Evolutionary conservation across 2,888 invertebrate genomes (phyloP).

Genomic region (Drosophila yooni): DNA sequence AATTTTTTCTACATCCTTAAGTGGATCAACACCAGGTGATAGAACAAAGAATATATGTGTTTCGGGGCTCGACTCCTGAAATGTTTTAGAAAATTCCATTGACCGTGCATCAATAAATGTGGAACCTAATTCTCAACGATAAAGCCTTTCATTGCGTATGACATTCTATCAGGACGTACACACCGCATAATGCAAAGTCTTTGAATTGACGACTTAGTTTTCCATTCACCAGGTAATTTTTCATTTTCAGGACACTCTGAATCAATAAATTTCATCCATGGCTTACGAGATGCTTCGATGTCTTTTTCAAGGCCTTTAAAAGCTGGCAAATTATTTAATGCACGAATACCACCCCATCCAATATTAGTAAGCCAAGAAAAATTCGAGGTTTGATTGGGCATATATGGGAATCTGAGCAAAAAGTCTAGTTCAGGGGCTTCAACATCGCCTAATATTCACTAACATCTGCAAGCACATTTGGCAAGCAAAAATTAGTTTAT

Average conservation of each 20-base stretch:
- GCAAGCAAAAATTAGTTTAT: slow-evolving; percentile 95
- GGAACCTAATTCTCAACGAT: slow-evolving; percentile 94
- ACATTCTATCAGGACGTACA: slow-evolving; percentile 96
- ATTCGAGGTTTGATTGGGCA: slow-evolving; percentile 90
- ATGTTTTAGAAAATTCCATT: slow-evolving; percentile 93
- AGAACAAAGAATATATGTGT: slow-evolving; percentile 97
- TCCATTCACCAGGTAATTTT: slow-evolving; percentile 98
- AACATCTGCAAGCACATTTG: slow-evolving; percentile 93
- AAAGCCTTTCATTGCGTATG: slow-evolving; percentile 92
- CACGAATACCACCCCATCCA: slow-evolving; percentile 93
- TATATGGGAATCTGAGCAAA: slow-evolving; percentile 94
- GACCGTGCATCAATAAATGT: slow-evolving; percentile 92
- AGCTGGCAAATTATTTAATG: slow-evolving; percentile 90
- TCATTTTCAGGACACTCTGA: slow-evolving; percentile 97
- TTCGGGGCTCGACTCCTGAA: slow-evolving; percentile 92
- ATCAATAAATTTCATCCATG: slow-evolving; percentile 97
- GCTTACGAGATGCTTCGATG: slow-evolving; percentile 94
- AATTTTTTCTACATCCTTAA: slow-evolving; percentile 95
- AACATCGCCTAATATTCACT: slow-evolving; percentile 87
- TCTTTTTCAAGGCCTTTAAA: slow-evolving; percentile 95
- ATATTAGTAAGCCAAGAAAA: slow-evolving; percentile 92
- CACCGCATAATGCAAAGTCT: slow-evolving; percentile 96
- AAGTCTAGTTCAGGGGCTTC: slow-evolving; percentile 93
- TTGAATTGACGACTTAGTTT: slow-evolving; percentile 93
- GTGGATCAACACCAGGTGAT: slow-evolving; percentile 96